Conservation (phyloP, 2,797 vertebrate genomes). For the Darevskia nairensis region DNA sequence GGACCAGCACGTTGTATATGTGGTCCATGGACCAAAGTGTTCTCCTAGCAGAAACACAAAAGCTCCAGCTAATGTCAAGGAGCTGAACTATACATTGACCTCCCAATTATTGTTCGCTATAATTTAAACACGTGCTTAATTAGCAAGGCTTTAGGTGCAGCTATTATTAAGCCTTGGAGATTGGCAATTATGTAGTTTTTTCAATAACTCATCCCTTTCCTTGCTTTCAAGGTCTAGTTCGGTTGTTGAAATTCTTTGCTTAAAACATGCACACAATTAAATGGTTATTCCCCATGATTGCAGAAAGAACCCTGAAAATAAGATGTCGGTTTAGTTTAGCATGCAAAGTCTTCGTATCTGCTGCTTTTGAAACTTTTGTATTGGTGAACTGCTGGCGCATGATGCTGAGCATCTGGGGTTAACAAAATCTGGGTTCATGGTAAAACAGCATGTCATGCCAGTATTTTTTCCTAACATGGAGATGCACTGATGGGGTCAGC, state of each 20-base stretch:
- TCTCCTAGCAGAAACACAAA: neutral
- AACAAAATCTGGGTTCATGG: neutral
- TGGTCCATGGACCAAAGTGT: neutral
- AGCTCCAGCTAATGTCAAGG: neutral
- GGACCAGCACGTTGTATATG: neutral
- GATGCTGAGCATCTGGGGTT: neutral
- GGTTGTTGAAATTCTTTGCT: neutral
- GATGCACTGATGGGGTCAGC: too few species aligned
- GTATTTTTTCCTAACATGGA: too few species aligned
- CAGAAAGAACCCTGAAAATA: neutral
- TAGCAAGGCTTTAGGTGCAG: neutral
- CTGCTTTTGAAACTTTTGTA: neutral
- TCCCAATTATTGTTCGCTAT: neutral
- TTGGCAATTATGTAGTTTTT: neutral
- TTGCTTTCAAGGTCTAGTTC: neutral
- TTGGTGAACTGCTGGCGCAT: neutral
- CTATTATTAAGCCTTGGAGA: too few species aligned
- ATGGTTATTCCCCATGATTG: neutral
- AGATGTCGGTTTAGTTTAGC: neutral
- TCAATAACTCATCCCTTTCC: neutral
- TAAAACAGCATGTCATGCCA: too few species aligned
- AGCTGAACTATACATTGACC: neutral
- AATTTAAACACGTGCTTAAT: neutral
- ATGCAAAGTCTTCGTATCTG: neutral
- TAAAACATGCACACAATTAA: neutral